phyloP scores from a whole-genome alignment of 2,888 invertebrate species.

The Mayetiola destructor region DNA sequence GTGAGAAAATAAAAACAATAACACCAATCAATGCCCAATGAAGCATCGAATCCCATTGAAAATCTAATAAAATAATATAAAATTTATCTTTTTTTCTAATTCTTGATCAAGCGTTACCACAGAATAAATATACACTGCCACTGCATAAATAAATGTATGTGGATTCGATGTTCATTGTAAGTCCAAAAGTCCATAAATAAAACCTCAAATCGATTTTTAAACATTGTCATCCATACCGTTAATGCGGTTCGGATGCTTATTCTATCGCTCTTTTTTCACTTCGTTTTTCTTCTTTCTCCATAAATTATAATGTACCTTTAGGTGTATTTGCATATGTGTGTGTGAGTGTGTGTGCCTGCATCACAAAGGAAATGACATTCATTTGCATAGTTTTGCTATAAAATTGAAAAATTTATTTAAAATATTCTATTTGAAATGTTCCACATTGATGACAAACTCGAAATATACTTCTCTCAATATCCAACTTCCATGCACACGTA shows the following conservation, averaged over 20 bases:
- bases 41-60: no score
- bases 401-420: conserved; percentile 11
- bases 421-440: no score
- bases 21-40: neutral
- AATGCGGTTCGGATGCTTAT: neutral
- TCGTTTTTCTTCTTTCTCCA: no score
- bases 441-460: no score
- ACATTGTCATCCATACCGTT: neutral
- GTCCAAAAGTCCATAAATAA: conserved; percentile 7
- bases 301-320: no score
- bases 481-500: no score
- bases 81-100: conserved; percentile 11
- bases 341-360: neutral
- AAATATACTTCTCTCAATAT: no score
- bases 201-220: conserved; percentile 8
- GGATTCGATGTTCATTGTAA: no score
- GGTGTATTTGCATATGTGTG: neutral
- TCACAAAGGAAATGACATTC: conserved; percentile 3
- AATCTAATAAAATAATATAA: neutral
- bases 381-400: conserved; percentile 12
- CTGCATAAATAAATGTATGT: no score
- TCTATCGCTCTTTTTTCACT: no score
- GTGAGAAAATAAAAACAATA: conserved; percentile 9
- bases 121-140: conserved; percentile 10
- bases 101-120: conserved; percentile 4